phyloP scores from a whole-genome alignment of 2,113 vertebrate species.

The Picathartes gymnocephalus region DNA sequence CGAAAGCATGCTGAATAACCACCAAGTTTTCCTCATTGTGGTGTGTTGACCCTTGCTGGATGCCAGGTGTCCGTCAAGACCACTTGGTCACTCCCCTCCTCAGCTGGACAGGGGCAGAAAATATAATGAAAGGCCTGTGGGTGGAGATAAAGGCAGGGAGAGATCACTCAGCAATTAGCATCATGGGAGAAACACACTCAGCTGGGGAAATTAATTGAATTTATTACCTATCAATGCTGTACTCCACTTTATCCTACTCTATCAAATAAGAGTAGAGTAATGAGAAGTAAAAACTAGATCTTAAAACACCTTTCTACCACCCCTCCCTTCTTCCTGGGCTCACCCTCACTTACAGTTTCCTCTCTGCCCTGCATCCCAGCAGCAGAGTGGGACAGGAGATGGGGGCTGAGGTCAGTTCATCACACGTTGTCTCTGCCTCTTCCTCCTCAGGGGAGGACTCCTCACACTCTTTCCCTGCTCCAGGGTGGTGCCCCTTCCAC shows the following conservation, averaged over 20 bases:
- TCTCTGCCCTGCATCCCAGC: not conserved
- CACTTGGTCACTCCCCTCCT: not conserved
- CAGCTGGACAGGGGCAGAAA: not conserved
- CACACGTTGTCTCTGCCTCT: not conserved
- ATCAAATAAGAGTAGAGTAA: not conserved
- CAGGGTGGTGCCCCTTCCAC: not conserved
- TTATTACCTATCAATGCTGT: not conserved
- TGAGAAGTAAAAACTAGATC: not conserved
- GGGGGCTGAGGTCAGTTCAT: not conserved
- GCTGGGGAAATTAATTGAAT: not conserved
- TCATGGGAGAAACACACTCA: not conserved
- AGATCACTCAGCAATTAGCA: not conserved
- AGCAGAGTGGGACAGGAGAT: not conserved
- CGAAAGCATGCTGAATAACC: not conserved
- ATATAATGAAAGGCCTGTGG: not conserved
- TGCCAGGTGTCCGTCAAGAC: not conserved
- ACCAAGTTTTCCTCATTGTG: not conserved
- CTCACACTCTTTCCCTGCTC: not conserved
- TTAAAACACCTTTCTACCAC: not conserved
- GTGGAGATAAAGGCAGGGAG: fast-evolving
- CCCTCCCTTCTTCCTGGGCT: not conserved
- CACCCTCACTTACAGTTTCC: not conserved
- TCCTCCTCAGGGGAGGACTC: not conserved
- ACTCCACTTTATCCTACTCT: not conserved
- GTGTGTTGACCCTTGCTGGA: not conserved